Base-by-base conservation (phyloP, 2,888 invertebrate genomes). In the Perithous albicinctus region DNA sequence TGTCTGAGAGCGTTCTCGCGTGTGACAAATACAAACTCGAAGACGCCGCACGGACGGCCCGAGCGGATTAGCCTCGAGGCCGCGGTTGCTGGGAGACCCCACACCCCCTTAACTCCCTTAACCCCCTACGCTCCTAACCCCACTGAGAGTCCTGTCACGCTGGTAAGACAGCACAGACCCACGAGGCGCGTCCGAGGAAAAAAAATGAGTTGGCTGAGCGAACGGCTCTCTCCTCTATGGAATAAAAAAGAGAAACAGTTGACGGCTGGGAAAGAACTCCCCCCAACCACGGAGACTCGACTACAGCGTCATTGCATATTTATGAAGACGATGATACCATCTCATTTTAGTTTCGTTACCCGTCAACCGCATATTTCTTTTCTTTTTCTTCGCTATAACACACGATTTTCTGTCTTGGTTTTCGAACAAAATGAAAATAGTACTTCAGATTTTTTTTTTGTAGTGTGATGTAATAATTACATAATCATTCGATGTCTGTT, bases 1-100 rank as follows among this genome's bases (percentile, higher is more conserved):
- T 56, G 54, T 64, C 48, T 20, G 82, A 86, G 86, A 88, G 86
- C 87, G 87, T 87, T 86, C 88, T 88, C 88, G 88, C 90, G 85
- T 87, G 89, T 89, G 89, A 90, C 90, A 90, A 91, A 91, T 90
- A 90, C 88, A 88, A 91, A 91, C 89, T 88, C 86, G 67, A 82
- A 82, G 75, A 76, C 78, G 64, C 32, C 74, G 69, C 81, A 82
- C 78, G 75, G 59, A 78, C 78, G 78, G 74, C 70, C 51, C 48
- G 69, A 48, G 76, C 76, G 82, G 82, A 82, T 82, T 82, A 82
- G 78, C 66, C 72, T 73, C 63, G 43, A 48, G 67, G 61, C 66
- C 51, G 41, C 41, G 59, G 41, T 7, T n/a, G 59, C 38, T 56
- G 41, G 26, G 29, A 43, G 10, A 8, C 2, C 43, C 43, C 38